Conservation (phyloP, 2,797 vertebrate genomes). For the Sebastolobus altivelis region DNA sequence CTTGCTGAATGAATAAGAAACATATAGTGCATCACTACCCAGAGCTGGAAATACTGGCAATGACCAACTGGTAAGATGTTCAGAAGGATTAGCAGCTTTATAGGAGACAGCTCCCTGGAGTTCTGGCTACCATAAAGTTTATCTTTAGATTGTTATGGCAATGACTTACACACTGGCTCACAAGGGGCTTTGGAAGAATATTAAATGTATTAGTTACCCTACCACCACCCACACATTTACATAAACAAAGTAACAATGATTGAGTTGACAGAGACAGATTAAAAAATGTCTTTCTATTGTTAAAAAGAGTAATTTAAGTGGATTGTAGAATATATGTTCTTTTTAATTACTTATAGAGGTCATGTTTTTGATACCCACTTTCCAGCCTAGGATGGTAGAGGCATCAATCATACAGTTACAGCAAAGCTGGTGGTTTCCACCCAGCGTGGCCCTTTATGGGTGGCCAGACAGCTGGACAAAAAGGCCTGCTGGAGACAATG, state of each 20-base stretch:
- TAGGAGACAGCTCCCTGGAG: conserved; percentile 40
- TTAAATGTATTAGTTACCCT: not conserved
- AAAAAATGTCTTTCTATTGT: not conserved
- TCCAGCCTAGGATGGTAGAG: no score
- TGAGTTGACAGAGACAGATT: not conserved
- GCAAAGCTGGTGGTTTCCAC: not conserved
- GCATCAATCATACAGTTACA: not conserved
- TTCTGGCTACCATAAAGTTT: not conserved
- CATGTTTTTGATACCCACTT: not conserved
- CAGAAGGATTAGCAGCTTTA: conserved; percentile 37
- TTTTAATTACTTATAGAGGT: not conserved
- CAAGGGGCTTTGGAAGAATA: conserved; percentile 3
- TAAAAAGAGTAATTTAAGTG: not conserved
- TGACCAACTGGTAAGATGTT: conserved; percentile 2
- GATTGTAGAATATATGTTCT: not conserved
- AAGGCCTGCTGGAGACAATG: not conserved
- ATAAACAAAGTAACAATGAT: not conserved
- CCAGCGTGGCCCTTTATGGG: not conserved
- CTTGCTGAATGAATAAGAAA: not conserved
- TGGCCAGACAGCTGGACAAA: conserved; percentile 2
- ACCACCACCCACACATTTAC: not conserved
- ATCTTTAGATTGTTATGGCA: conserved; percentile 24
- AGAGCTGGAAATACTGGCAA: not conserved
- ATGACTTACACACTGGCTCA: not conserved
- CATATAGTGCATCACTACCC: not conserved